Evolutionary conservation across 2,888 invertebrate genomes (phyloP).

Genomic region (Phanerotoma sp.): DNA sequence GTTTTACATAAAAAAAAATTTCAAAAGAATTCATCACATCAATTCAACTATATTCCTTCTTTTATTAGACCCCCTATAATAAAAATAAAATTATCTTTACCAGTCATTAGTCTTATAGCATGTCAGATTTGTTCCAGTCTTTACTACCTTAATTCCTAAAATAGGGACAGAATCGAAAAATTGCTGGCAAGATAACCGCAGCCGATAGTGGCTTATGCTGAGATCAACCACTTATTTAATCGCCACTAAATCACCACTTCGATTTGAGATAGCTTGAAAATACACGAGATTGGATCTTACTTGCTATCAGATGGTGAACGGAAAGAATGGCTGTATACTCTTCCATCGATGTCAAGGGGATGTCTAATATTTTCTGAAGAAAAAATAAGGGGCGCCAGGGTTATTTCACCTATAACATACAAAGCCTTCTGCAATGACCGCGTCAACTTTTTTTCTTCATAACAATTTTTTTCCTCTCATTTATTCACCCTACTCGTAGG

Average conservation of each 20-base stretch:
- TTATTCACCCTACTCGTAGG: neutral
- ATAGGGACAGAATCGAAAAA: no score
- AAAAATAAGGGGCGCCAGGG: neutral
- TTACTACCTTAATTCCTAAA: no score
- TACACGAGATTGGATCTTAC: slow-evolving; percentile 8
- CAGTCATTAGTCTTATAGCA: neutral
- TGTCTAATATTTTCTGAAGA: neutral
- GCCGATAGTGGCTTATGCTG: no score
- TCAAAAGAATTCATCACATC: no score
- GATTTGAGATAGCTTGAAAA: slow-evolving; percentile 13
- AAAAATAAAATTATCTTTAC: no score
- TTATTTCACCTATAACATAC: neutral
- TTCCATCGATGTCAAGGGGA: slow-evolving; percentile 15
- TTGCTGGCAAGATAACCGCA: no score
- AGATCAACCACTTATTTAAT: slow-evolving; percentile 11
- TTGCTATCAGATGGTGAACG: slow-evolving; percentile 1
- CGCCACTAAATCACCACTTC: slow-evolving; percentile 5
- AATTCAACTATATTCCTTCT: no score
- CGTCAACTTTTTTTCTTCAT: neutral
- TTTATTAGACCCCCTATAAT: no score
- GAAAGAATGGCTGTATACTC: slow-evolving; percentile 7
- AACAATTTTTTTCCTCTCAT: neutral
- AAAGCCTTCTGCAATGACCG: neutral
- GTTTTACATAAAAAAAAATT: no score
- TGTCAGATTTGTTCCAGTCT: neutral